phyloP scores from a whole-genome alignment of 2,797 vertebrate species.

The Clamator glandarius region DNA sequence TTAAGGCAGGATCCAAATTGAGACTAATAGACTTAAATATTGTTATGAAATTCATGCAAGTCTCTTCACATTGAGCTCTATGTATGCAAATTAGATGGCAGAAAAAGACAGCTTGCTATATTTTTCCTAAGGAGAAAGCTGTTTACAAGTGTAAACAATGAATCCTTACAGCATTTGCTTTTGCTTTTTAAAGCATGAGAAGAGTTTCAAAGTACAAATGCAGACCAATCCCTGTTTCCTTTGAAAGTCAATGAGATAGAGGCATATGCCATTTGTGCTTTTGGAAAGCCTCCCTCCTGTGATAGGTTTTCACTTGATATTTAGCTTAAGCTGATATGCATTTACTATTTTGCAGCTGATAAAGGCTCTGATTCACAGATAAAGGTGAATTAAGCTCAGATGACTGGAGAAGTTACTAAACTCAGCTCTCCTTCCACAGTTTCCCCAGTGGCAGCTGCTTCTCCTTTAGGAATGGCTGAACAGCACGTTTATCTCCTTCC shows the following conservation, averaged over 20 bases:
- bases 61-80: background rate
- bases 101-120: background rate
- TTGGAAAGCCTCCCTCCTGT: background rate
- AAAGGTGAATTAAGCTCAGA: background rate
- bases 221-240: background rate
- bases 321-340: background rate
- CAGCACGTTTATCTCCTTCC: background rate
- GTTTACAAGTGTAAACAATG: slow-evolving; percentile 12
- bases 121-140: background rate
- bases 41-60: background rate
- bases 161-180: background rate
- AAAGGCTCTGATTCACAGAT: background rate
- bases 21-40: background rate
- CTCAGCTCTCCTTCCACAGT: background rate
- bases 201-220: background rate
- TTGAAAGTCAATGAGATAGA: background rate
- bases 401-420: background rate
- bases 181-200: background rate
- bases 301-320: background rate
- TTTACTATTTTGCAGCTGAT: background rate
- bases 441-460: background rate
- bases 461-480: background rate
- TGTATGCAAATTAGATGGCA: background rate
- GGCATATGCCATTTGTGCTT: background rate
- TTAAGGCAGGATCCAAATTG: background rate